These are phyloP conservation scores for Petaurus breviceps DNA, from an alignment of 2,113 vertebrate species.

Conservation along the genomic window DNA sequence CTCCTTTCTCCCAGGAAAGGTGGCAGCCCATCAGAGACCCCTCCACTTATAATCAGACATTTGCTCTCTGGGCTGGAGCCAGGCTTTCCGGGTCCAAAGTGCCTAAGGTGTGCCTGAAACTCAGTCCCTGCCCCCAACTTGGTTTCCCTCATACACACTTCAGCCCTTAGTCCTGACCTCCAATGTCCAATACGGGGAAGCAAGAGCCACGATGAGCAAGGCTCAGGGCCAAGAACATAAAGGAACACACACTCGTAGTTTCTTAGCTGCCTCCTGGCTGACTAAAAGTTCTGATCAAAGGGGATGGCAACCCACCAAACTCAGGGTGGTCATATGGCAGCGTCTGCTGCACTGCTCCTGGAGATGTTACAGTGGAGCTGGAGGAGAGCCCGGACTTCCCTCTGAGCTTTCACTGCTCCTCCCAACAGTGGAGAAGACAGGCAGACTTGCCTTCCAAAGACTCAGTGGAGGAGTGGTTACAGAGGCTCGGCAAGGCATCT, in stretches of 20 bases:
- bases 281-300: neutral
- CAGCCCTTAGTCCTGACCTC: neutral
- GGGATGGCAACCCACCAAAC: neutral
- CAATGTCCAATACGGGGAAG: neutral
- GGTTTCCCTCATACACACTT: neutral
- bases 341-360: neutral
- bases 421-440: neutral
- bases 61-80: neutral
- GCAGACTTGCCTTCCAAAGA: neutral
- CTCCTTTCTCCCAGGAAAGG: conserved; percentile 39
- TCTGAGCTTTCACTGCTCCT: neutral
- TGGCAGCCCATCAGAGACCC: neutral
- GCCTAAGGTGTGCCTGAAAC: neutral
- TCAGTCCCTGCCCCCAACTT: too few species aligned
- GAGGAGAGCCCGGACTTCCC: neutral
- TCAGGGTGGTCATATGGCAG: neutral
- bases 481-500: neutral
- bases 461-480: neutral
- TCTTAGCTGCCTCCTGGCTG: neutral
- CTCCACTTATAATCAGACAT: neutral
- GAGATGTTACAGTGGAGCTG: neutral
- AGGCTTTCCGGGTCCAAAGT: neutral
- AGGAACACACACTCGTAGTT: neutral
- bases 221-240: neutral
- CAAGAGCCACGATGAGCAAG: neutral